Base-by-base conservation (phyloP, 92 coral and sea anemone genomes). In the Umimayanthus kanabou region DNA sequence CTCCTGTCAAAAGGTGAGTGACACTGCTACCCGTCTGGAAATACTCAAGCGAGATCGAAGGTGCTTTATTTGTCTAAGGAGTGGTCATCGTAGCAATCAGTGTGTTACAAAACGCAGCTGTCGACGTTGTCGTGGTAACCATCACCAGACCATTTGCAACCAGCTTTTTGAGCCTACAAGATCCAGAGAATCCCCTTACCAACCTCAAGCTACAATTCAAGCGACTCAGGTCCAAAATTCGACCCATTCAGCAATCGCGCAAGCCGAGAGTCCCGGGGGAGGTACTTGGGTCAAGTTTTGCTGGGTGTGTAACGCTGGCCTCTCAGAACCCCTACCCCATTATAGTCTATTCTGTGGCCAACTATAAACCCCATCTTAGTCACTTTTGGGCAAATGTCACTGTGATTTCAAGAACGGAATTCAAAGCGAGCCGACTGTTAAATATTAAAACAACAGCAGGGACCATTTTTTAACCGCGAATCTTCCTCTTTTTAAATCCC, bases 31-130 rank as follows among this genome's bases (percentile, higher is more conserved):
- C 71, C 91, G 89, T 39, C 84, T 90, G 42, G 92, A 88, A 57
- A 77, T 88, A 10, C 92, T 92, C 28, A 80, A 53, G 6, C 29
- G 72, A 74, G 90, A 88, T 8, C 58, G 89, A 88, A 57, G 89
- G 45, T 91, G 90, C 85, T 91, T 88, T 72, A 86, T 85, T 79
- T 92, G 95, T 53, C 76, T 90, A 26, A 47, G 87, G 81, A 26
- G 20, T 25, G 92, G 92, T 43, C 65, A 79, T 25, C 47, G 55
- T 0, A 79, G 61, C 30, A 86, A 49, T 55, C 89, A 85, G 70
- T 90, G 94, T 79, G 80, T 76, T 40, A 39, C 80, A 76, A 42
- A 43, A 22, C 26, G n/a, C 28, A 42, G 71, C 40, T 88, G 90
- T 69, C 69, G 86, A 39, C 45, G 72, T 14, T 81, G 87, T 80